Base-by-base conservation (phyloP, 2,113 vertebrate species). In the Paralichthys olivaceus region DNA sequence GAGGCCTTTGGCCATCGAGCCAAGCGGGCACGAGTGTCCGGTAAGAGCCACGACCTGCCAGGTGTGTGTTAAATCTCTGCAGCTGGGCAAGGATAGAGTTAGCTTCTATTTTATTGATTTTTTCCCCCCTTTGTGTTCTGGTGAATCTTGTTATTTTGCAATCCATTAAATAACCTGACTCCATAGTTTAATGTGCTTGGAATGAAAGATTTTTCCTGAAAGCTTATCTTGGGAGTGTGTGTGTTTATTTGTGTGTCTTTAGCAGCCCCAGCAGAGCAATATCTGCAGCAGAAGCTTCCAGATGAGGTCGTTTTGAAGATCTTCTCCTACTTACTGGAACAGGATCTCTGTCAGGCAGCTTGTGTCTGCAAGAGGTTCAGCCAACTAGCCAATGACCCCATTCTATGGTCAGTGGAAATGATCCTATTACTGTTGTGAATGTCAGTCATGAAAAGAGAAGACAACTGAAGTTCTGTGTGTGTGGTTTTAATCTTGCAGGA, bases 281-380 rank as follows among this genome's bases (percentile, higher is more conserved):
- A 99, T 92, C 96, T 99, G 91, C 98, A 99, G 91, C 97, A 99
- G 92, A 99, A 99, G 92, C 92, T 99, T 80, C 98, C 98, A 85
- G 98, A 99, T 94, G 98, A 99, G 93, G 98, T 99, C 13, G 97
- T 99, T 93, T 93, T 99, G 88, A 99, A 99, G 95, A 99, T 99
- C 90, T 99, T 99, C 90, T 99, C 98, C 72, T 99, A 99, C 88
- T 93, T 99, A 84, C 91, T 99, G 94, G 98, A 99, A 88, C 97
- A 99, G 90, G 98, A 99, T 92, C 97, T 99, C 75, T 99, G 98
- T 91, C 96, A 97, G 94, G 97, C 97, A 75, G 98, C 98, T 66
- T 99, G 98, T 91, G 98, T 99, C 40, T 99, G 98, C 93, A 99
- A 99, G 88, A 96, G 98, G 89, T 99, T 99, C 94, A 98, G 97